Evolutionary conservation across 2,888 invertebrate genomes (phyloP).

Genomic region (Dasysyrphus tricinctus): DNA sequence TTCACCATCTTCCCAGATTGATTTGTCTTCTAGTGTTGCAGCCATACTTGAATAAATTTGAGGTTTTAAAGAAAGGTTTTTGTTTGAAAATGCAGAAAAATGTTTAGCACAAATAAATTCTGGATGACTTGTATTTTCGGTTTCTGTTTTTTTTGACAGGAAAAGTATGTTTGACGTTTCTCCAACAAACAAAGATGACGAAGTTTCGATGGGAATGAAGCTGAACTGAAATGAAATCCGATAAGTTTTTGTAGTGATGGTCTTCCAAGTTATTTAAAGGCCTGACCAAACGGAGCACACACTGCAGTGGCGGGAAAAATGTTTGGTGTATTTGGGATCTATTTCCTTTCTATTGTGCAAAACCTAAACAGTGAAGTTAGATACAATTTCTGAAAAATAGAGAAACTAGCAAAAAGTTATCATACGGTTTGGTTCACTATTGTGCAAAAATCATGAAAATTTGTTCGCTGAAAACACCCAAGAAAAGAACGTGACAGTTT

Average conservation of each 20-base stretch:
- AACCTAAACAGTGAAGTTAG: no score
- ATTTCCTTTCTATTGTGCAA: no score
- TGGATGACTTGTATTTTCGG: constrained; percentile 78
- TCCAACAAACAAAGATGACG: constrained; percentile 58
- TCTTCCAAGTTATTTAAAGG: no score
- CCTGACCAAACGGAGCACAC: no score
- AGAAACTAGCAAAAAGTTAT: no score
- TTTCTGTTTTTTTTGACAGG: constrained; percentile 54
- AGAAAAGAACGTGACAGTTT: no score
- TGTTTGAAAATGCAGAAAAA: constrained; percentile 14
- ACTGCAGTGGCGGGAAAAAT: no score
- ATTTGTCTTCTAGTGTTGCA: constrained; percentile 90
- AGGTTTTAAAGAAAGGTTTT: constrained; percentile 4
- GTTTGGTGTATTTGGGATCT: no score
- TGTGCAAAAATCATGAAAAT: no score
- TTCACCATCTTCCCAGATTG: constrained; percentile 94
- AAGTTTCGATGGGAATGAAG: constrained; percentile 37
- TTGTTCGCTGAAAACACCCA: no score
- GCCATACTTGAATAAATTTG: constrained; percentile 77
- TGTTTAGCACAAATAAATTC: constrained; percentile 57
- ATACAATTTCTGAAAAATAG: no score
- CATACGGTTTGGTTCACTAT: no score
- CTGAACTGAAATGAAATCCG: constrained; percentile 20
- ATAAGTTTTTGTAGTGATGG: neutral
- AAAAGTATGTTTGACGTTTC: constrained; percentile 51